A percentile compares a stretch with the other conserved stretches of the same genome.
Conservation (phyloP, 2,113 vertebrate species). For the Festucalex cinctus region DNA sequence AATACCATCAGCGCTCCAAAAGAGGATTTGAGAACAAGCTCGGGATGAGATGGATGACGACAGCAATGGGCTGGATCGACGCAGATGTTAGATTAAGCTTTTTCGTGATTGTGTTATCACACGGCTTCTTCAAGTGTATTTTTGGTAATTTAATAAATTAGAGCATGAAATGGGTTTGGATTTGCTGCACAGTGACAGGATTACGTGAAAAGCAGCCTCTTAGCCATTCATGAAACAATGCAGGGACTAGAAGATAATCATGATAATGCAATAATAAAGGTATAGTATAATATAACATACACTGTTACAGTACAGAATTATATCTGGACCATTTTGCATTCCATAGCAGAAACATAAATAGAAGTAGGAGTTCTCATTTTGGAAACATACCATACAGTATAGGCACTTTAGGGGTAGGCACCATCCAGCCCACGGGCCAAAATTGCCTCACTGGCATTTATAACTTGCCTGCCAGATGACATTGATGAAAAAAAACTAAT, state of each 20-base stretch:
- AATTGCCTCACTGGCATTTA: too few species aligned
- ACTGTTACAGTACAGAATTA: background rate
- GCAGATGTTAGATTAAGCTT: slow-evolving; percentile 54
- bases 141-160: slow-evolving; percentile 50
- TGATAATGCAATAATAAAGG: background rate
- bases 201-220: slow-evolving; percentile 32
- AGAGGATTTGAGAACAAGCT: slow-evolving; percentile 47
- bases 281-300: background rate
- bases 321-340: slow-evolving; percentile 15
- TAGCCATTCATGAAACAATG: slow-evolving; percentile 41
- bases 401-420: too few species aligned
- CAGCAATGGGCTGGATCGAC: slow-evolving; percentile 41
- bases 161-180: slow-evolving; percentile 47
- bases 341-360: slow-evolving; percentile 1
- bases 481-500: too few species aligned
- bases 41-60: slow-evolving; percentile 44
- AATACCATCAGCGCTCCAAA: slow-evolving; percentile 59
- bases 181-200: slow-evolving; percentile 37
- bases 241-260: slow-evolving; percentile 1
- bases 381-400: background rate
- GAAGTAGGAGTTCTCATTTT: background rate
- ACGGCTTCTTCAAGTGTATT: slow-evolving; percentile 41
- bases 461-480: too few species aligned
- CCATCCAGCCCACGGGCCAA: too few species aligned
- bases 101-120: slow-evolving; percentile 55